Evolutionary conservation across 2,888 invertebrate genomes (phyloP), one percentile per base, ranked within the genome.

Genomic region (Sarcophaga rosellei): DNA sequence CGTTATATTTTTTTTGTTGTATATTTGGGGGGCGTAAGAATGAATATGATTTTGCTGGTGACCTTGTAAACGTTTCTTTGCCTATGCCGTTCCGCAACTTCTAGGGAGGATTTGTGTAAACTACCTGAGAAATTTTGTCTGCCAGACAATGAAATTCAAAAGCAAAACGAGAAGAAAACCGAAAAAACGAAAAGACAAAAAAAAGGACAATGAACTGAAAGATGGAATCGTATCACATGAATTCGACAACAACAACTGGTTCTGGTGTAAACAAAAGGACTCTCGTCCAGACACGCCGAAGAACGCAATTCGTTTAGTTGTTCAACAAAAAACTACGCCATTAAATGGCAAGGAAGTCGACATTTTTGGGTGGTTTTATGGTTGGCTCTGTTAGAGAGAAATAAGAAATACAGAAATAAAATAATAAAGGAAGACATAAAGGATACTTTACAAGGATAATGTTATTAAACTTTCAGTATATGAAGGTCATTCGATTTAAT

Each of bases 41-140:
- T 62, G 61, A 66, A 4, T 15, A 73, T 35, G 25, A 45, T 65
- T 73, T 59, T 59, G 59, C 20, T 81, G 53, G 57, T 81, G 81
- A 81, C 81, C 81, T 81, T 81, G 53, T 75, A 75, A 75, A 75
- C 3, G 44, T 35, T 57, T 44, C 53, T 81, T 75, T 15, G 53
- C 59, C 35, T 35, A 35, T 35, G 35, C 25, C 35, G 35, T 35
- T 35, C 10, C 10, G 10, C 10, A 35, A 35, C 35, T 10, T 35
- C 35, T 35, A 35, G 35, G 6, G 35, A 35, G 35, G 35, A 35
- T 61, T 17, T 53, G 17, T 47, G 53, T 47, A 47, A 74, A 61
- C 66, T 35, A 78, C 70, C 44, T 65, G 63, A 4, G 20, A 53
- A 62, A 53, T 2, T 57, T 57, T 17, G 21, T 63, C 35, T 75